Evolutionary conservation across 2,113 vertebrate genomes (phyloP), one percentile per base, ranked within the genome.

Genomic region (Mustelus asterias): DNA sequence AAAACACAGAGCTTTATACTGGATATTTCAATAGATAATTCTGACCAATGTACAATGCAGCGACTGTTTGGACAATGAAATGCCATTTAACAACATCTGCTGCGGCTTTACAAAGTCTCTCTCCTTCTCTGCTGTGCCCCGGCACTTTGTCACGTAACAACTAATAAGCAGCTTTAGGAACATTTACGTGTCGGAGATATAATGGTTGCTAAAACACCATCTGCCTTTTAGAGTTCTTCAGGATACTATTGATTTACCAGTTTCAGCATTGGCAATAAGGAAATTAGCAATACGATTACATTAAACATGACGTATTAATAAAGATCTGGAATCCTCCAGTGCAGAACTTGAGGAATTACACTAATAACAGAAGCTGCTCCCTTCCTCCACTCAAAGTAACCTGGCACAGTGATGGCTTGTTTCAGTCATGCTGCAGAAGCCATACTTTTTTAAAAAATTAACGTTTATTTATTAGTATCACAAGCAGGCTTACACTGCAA

Each of bases 211-310:
- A 72, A 72, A 95, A 76, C 44, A 95, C 94, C 94, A 95, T 95
- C 94, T 95, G 94, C 67, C 94, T 72, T 48, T 72, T 95, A 95
- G 41, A 76, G 67, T 41, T 72, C 94, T 95, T 95, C 16, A 29
- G 94, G 67, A 69, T 54, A 29, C 69, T 29, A 95, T 95, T 95
- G 94, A 72, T 95, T 48, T 95, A 26, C 67, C n/a, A 70, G 44
- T 95, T 95, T 72, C 94, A 95, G 37, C 44, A 72, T 33, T 95
- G 67, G 67, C 94, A 72, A 76, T 95, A 70, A 95, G 94, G 72
- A 95, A 72, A 76, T 95, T 48, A 72, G 94, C 94, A 72, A 48
- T 95, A 76, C 48, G 48, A 95, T 72, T 70, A 76, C 24, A 72
- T 95, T 95, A 72, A 95, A 95, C 54, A 20, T 48, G 26, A n/a